Percentiles rank a stretch among this genome's conserved stretches.
phyloP scores from a whole-genome alignment of 2,113 vertebrate species.

The Chaetura pelagica region DNA sequence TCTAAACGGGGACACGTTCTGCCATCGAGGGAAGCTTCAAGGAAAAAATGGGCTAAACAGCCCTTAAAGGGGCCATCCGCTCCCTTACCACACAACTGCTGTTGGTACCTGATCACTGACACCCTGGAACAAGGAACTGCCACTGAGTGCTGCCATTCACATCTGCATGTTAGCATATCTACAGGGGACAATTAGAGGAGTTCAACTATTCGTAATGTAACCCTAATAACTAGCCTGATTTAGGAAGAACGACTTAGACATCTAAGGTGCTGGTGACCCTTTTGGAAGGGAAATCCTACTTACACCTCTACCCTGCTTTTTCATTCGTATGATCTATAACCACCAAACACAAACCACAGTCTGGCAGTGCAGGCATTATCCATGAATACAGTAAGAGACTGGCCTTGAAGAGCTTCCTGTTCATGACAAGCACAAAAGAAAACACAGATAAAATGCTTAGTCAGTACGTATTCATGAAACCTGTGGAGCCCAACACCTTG shows the following conservation, averaged over 20 bases:
- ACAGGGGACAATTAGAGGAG: rapidly evolving
- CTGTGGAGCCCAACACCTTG: neutral
- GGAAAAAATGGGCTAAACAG: neutral
- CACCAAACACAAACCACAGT: neutral
- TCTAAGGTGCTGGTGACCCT: neutral
- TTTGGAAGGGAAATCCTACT: neutral
- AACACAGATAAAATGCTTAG: neutral
- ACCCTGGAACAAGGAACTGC: neutral
- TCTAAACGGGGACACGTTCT: neutral
- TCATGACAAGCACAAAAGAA: neutral
- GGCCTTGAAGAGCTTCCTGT: neutral
- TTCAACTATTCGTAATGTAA: neutral
- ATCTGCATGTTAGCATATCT: neutral
- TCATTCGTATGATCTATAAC: neutral
- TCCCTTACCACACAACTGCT: neutral
- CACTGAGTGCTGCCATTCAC: neutral
- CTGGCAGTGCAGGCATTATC: neutral
- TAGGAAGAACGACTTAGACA: neutral
- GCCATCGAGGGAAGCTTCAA: neutral
- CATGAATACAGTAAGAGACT: rapidly evolving
- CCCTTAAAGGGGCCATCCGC: neutral
- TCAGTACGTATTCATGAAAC: neutral
- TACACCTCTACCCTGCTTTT: neutral
- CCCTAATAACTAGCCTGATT: neutral
- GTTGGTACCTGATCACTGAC: neutral